Conservation (phyloP, 2,113 vertebrate genomes). For the Osmerus mordax region DNA sequence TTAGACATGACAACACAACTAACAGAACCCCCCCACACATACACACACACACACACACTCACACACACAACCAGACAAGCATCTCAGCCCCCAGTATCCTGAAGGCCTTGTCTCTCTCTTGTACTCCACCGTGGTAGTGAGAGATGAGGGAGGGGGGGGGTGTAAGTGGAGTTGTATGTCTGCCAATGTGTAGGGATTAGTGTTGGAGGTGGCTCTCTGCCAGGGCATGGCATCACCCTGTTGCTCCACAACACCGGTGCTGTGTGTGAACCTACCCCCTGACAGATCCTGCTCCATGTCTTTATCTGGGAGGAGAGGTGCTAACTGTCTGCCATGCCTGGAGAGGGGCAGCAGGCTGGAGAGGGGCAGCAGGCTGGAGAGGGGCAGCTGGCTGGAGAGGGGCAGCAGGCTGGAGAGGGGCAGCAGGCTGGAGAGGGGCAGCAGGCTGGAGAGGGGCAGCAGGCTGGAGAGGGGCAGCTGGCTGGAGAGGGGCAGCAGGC, state of each 20-base stretch:
- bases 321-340: not conserved
- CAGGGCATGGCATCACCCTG: conserved; percentile 1
- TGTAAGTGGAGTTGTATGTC: conserved; percentile 1
- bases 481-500: too few relatives aligned
- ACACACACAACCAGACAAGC: not conserved
- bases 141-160: not conserved
- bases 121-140: not conserved
- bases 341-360: too few relatives aligned
- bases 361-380: too few relatives aligned
- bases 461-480: too few relatives aligned
- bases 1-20: not conserved
- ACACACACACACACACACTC: not conserved
- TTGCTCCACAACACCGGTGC: not conserved
- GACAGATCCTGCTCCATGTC: conserved; percentile 9
- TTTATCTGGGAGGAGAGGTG: conserved; percentile 1
- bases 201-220: conserved; percentile 2
- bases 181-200: conserved; percentile 20
- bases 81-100: not conserved
- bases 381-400: too few relatives aligned
- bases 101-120: not conserved
- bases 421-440: too few relatives aligned
- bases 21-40: not conserved
- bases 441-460: too few relatives aligned
- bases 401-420: too few relatives aligned
- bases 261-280: conserved; percentile 4